A percentile compares a stretch with the other conserved stretches of the same genome.
Evolutionary conservation across 2,797 vertebrate species (phyloP).

Genomic region (Leptoclinus maculatus): DNA sequence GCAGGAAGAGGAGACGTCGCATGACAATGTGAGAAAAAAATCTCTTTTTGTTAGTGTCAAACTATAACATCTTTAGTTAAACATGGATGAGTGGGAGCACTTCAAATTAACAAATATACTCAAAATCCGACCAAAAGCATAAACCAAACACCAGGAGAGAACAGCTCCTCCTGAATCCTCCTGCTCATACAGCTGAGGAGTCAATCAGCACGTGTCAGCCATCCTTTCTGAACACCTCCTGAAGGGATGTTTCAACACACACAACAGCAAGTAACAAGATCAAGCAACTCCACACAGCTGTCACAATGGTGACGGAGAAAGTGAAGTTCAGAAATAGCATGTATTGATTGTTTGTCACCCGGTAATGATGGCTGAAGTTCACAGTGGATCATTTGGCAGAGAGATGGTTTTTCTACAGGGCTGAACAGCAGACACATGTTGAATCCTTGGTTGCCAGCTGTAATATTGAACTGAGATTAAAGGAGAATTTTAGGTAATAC

Average conservation of each 20-base stretch:
- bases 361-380: conserved; percentile 36
- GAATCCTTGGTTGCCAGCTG: not conserved
- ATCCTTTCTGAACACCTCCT: conserved; percentile 34
- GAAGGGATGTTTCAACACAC: conserved; percentile 10
- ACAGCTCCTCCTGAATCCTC: not conserved
- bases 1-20: not conserved
- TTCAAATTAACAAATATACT: not conserved
- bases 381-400: conserved; percentile 23
- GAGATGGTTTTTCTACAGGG: not conserved
- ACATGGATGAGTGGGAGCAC: not conserved
- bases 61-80: not conserved
- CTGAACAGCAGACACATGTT: not conserved
- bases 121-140: not conserved
- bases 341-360: conserved; percentile 53
- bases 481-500: too few relatives aligned
- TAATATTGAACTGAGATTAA: not conserved
- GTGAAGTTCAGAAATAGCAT: conserved; percentile 43
- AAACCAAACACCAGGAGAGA: not conserved
- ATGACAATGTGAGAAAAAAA: not conserved
- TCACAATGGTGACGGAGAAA: conserved; percentile 19
- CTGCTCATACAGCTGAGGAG: not conserved
- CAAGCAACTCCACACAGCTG: conserved; percentile 40
- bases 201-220: conserved; percentile 31
- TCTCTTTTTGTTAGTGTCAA: not conserved
- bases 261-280: conserved; percentile 29